Conservation (phyloP, 2,888 invertebrate genomes). For the Eupithecia tripunctaria region DNA sequence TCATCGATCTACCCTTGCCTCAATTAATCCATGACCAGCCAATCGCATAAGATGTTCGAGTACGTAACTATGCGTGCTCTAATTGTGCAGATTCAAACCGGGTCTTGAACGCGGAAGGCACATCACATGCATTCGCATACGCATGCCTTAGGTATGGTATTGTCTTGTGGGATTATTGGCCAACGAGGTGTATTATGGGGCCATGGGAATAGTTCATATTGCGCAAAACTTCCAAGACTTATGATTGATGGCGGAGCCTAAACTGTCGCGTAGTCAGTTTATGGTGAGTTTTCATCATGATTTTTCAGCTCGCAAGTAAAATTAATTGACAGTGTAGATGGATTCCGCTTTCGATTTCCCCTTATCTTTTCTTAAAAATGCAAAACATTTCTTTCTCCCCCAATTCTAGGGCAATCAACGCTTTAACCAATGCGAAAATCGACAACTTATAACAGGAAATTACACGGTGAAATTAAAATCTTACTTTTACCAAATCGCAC, state of each 20-base stretch:
- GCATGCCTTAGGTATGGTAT: constrained; percentile 25
- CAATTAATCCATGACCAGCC: constrained; percentile 20
- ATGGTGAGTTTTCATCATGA: background rate
- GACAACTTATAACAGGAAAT: constrained; percentile 5
- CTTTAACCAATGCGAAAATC: background rate
- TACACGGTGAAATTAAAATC: constrained; percentile 7
- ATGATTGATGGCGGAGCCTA: background rate
- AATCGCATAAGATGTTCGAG: constrained; percentile 23
- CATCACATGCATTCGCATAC: constrained; percentile 10
- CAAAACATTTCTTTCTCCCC: background rate
- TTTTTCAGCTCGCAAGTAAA: background rate
- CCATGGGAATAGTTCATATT: constrained; percentile 25
- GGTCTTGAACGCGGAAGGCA: constrained; percentile 42
- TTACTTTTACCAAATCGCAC: constrained; percentile 13
- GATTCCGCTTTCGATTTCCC: background rate
- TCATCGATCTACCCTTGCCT: constrained; percentile 10
- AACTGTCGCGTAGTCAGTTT: background rate
- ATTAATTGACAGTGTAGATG: background rate
- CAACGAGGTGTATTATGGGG: constrained; percentile 24
- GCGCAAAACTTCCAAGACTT: constrained; percentile 9
- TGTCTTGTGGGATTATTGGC: constrained; percentile 35
- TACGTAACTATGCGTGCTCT: constrained; percentile 37
- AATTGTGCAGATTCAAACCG: constrained; percentile 43
- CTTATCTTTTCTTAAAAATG: background rate
- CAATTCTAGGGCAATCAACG: constrained; percentile 9